Conservation (phyloP, 2,888 invertebrate genomes). For the Strigamia maritima region DNA sequence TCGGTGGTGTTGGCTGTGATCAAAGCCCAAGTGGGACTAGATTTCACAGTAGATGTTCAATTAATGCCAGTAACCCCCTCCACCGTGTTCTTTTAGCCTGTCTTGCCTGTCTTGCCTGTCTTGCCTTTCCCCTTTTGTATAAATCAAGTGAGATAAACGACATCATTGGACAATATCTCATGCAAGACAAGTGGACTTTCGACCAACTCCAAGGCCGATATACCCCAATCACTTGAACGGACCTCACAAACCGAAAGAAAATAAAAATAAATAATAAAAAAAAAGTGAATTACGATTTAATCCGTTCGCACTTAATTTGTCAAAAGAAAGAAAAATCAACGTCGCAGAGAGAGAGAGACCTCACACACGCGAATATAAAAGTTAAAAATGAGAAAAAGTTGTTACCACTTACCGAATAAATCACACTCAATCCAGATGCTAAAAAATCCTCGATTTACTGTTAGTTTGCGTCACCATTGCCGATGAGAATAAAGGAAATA, state of each 20-base stretch:
- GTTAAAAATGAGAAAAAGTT: background rate
- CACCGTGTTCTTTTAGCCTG: background rate
- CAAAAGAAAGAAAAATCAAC: no score
- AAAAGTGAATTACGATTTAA: background rate
- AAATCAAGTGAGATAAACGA: constrained; percentile 19
- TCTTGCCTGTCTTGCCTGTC: background rate
- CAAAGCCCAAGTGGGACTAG: background rate
- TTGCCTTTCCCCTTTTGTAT: background rate
- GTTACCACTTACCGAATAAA: background rate
- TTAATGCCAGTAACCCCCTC: constrained; percentile 9
- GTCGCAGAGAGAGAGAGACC: no score
- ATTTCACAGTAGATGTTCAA: constrained; percentile 11
- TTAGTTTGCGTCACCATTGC: background rate
- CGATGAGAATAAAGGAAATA: background rate
- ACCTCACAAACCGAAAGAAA: background rate
- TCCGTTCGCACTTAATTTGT: background rate
- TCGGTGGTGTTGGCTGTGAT: no score
- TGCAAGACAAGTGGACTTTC: constrained; percentile 2
- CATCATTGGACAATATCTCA: constrained; percentile 1
- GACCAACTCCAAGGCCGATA: background rate
- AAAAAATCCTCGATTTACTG: background rate
- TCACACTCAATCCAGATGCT: background rate
- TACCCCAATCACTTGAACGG: background rate
- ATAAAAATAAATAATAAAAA: background rate
- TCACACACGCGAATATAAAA: no score